Evolutionary conservation across 2,113 vertebrate genomes (phyloP), one percentile per base, ranked within the genome.

Genomic region (Myocastor coypus): DNA sequence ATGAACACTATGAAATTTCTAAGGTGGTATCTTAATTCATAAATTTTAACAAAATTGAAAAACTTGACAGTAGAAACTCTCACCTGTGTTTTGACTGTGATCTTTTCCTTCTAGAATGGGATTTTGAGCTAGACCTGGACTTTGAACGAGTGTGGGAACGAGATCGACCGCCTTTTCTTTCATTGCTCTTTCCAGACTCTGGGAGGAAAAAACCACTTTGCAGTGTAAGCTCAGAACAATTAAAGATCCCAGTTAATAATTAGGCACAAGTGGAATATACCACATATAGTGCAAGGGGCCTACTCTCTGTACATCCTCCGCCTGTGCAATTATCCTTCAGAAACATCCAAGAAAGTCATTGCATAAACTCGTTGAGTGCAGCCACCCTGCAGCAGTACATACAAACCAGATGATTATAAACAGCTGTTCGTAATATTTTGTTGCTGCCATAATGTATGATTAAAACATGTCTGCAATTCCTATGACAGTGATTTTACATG

Each of bases 81-180:
- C 95, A 99, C 99, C 99, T 99, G 98, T 99, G 99, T 97, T 98
- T 99, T 64, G 99, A 99, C 34, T 97, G 99, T 37, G 99, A 99
- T 85, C 99, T 98, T 98, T 99, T 99, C 98, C 99, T 98, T 95
- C 98, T 98, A 95, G 99, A 99, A 95, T 97, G 98, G 78, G 99
- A 99, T 97, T 98, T 99, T 87, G 99, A 98, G 83, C 98, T 99
- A 81, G 99, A 99, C 93, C 98, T 98, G 94, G 99, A 99, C 96
- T 98, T 98, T 92, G 99, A 98, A 94, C 97, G 98, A 34, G 99
- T 99, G 95, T 98, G 98, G 75, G 99, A 99, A 95, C 97, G 99
- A 92, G 99, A 99, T 96, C 98, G 98, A 83, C 98, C 98, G 78
- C 96, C 98, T 98, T 98, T 98, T 98, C 98, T 96, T 96, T 99